Percentiles rank a stretch among this genome's conserved stretches.
These are phyloP conservation scores for Archocentrus centrarchus DNA, from an alignment of 2,113 vertebrate species.

Conservation along the genomic window DNA sequence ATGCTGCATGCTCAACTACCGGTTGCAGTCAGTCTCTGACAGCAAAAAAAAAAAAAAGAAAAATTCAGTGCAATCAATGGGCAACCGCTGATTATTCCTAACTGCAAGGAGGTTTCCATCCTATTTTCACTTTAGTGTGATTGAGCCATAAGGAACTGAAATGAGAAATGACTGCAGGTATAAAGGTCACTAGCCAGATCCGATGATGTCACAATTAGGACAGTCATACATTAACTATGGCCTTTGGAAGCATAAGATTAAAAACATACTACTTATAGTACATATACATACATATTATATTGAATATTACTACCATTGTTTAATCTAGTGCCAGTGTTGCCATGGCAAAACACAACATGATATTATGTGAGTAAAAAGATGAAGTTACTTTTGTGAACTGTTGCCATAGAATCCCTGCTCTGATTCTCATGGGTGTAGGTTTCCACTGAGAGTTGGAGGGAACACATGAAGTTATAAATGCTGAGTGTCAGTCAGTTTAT, in stretches of 20 bases:
- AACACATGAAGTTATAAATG: background rate
- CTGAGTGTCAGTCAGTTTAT: background rate
- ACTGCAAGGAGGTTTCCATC: no score
- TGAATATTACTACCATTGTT: background rate
- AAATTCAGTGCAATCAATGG: no score
- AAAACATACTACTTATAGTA: background rate
- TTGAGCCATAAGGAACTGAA: no score
- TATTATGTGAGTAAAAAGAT: background rate
- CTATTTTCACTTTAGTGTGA: no score
- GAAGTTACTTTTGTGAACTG: background rate
- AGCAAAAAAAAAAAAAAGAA: no score
- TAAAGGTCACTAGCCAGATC: background rate
- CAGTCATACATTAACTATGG: background rate
- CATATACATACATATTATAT: background rate
- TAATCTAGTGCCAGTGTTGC: background rate
- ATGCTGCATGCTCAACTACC: no score
- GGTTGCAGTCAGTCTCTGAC: no score
- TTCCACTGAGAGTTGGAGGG: background rate
- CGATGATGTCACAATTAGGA: background rate
- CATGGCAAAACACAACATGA: background rate
- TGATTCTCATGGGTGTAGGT: background rate
- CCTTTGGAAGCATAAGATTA: background rate
- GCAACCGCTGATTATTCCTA: background rate
- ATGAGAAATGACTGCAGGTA: background rate
- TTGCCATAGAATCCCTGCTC: accelerated